phyloP scores from a whole-genome alignment of 2,797 vertebrate genomes.

The Melanotaenia parkinsoni region DNA sequence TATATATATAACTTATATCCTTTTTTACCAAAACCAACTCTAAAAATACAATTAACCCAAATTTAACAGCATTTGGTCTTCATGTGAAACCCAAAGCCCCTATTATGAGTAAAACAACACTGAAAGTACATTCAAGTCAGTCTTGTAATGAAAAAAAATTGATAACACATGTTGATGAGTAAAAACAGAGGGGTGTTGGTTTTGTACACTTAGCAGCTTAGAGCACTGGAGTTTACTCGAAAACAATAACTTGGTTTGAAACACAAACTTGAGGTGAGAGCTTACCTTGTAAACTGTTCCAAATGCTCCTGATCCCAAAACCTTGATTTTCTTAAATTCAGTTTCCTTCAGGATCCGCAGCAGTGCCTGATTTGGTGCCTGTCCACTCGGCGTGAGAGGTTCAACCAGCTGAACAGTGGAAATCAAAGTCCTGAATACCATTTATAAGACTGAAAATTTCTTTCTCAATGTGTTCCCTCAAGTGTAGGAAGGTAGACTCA shows the following conservation, averaged over 20 bases:
- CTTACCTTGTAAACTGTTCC: slow-evolving; percentile 98
- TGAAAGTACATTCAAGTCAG: slow-evolving; percentile 29
- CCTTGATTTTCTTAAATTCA: slow-evolving; percentile 97
- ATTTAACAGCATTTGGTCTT: background rate
- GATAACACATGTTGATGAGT: slow-evolving; percentile 65
- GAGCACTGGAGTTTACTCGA: slow-evolving; percentile 5
- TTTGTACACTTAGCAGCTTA: slow-evolving; percentile 29
- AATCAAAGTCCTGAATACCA: slow-evolving; percentile 2
- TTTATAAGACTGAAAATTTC: background rate
- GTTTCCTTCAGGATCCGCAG: slow-evolving; percentile 97
- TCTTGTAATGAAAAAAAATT: slow-evolving; percentile 71
- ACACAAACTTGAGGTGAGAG: slow-evolving; percentile 14
- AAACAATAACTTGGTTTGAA: slow-evolving; percentile 20
- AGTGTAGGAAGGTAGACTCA: slow-evolving; percentile 54
- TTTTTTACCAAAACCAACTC: slow-evolving; percentile 24
- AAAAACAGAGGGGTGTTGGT: slow-evolving; percentile 40
- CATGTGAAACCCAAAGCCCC: slow-evolving; percentile 1
- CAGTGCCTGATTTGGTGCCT: slow-evolving; percentile 97
- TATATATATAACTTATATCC: slow-evolving; percentile 6
- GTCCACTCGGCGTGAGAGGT: slow-evolving; percentile 95
- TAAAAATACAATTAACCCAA: slow-evolving; percentile 30
- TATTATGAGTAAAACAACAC: slow-evolving; percentile 11
- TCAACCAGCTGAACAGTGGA: slow-evolving; percentile 88
- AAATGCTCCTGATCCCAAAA: slow-evolving; percentile 96
- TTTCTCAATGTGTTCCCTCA: background rate